Evolutionary conservation across 2,888 invertebrate genomes (phyloP), one percentile per base, ranked within the genome.

Genomic region (Coelinius sp.): DNA sequence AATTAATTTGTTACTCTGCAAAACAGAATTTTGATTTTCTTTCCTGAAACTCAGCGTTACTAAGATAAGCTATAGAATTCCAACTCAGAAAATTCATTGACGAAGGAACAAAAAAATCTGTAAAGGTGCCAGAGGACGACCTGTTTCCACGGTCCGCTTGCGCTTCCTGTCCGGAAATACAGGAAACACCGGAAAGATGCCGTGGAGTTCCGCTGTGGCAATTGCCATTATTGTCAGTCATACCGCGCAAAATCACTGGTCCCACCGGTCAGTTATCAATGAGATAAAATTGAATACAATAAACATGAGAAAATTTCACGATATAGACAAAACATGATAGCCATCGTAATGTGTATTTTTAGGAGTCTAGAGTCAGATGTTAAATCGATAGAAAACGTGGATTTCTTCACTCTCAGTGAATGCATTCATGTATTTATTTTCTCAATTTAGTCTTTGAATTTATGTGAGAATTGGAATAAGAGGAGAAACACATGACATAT

Each of bases 381-480:
- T 87, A 84, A 84, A 86, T 87, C 87, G 82, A 87, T 87, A 86
- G 82, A 80, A 83, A 82, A 82, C 81, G 74, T 78, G 85, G 85
- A 86, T 86, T 2, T 56, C 5, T 25, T 53, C 2, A 56, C 68
- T 68, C 44, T 20, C 10, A 20, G 20, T 31, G 12, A 41, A 59
- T 41, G 14, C 20, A 20, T 25, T 27, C 24, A 6, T 5, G 1
- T 35, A 1, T 35, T 35, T 35, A n/a, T 35, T 35, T 10, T 35
- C 5, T 10, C 7, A 8, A 35, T 6, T 35, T 35, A 6, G 35
- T 31, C 31, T 7, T 31, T 31, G 31, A 31, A 31, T 31, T 7
- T n/a, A n/a, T n/a, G n/a, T n/a, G n/a, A n/a, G n/a, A 31, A 31
- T 31, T 31, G 31, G 3, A 31, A 31, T n/a, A n/a, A n/a, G n/a